These are phyloP conservation scores for Zaprionus lachaisei DNA, from an alignment of 1,140 invertebrate species.

Conservation along the genomic window DNA sequence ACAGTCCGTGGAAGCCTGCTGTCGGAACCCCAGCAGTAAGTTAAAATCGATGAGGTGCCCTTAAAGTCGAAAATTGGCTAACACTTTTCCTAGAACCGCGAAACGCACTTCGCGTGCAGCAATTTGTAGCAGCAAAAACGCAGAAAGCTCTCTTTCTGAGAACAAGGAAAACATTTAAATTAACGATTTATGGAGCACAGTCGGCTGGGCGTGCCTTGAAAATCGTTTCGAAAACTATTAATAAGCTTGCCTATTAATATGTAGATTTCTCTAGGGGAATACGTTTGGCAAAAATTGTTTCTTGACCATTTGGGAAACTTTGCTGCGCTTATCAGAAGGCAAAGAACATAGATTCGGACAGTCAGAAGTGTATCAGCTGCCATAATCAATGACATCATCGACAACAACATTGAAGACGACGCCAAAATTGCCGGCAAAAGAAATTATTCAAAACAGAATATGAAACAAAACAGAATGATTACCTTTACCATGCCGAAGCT, in stretches of 20 bases:
- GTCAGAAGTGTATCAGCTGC: not conserved
- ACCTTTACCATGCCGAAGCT: not conserved
- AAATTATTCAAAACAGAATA: conserved; percentile 39
- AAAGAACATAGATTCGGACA: conserved; percentile 7
- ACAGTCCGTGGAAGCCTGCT: conserved; percentile 40
- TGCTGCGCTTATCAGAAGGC: not conserved
- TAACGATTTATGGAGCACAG: conserved; percentile 42
- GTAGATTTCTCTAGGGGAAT: not conserved
- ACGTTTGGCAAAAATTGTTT: not conserved
- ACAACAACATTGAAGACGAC: conserved; percentile 57
- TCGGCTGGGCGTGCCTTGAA: not conserved
- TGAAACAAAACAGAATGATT: conserved; percentile 18
- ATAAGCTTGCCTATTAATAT: not conserved
- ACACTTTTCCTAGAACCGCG: conserved; percentile 8
- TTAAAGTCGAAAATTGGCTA: not conserved
- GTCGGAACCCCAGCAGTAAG: conserved; percentile 59
- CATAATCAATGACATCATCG: conserved; percentile 67
- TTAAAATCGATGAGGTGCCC: conserved; percentile 55
- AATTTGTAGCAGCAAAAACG: conserved; percentile 7
- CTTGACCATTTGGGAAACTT: not conserved
- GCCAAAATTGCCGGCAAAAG: conserved; percentile 32
- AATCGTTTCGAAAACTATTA: conserved; percentile 8
- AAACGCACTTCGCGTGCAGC: conserved; percentile 49
- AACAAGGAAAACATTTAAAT: not conserved
- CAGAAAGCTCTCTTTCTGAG: not conserved